phyloP scores from a whole-genome alignment of 1,140 invertebrate species.

The Globodera ellingtonae region DNA sequence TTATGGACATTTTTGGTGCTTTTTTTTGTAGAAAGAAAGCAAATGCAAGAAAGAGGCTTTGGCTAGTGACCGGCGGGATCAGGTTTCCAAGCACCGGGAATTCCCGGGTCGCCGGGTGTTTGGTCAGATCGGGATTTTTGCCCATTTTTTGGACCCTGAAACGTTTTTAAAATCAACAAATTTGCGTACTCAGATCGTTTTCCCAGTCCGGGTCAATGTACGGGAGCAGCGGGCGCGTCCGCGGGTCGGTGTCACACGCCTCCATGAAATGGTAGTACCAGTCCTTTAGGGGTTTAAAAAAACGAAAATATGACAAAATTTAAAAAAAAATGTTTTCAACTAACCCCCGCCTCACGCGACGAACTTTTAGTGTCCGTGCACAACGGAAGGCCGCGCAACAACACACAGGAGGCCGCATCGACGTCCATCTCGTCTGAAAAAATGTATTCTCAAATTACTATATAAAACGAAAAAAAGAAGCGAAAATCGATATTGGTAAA shows the following conservation, averaged over 20 bases:
- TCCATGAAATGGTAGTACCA: conserved; percentile 43
- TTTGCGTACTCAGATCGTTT: conserved; percentile 22
- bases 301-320: not conserved
- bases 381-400: conserved; percentile 31
- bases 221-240: conserved; percentile 23
- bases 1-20: too few relatives aligned
- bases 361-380: conserved; percentile 27
- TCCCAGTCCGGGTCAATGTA: conserved; percentile 34
- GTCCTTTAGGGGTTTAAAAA: conserved; percentile 5
- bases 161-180: conserved; percentile 10
- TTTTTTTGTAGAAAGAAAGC: too few relatives aligned
- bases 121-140: too few relatives aligned
- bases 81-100: too few relatives aligned
- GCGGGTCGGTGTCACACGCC: conserved; percentile 25
- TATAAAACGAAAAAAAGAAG: too few relatives aligned
- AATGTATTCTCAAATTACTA: not conserved
- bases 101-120: too few relatives aligned
- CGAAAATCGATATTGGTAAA: too few relatives aligned
- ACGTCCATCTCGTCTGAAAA: conserved; percentile 12
- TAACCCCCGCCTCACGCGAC: conserved; percentile 6
- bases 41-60: too few relatives aligned
- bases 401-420: conserved; percentile 27
- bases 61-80: too few relatives aligned
- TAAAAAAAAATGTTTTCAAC: not conserved
- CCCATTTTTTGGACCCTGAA: not conserved